Conservation (phyloP, 2,113 vertebrate species). For the Delphinus delphis region DNA sequence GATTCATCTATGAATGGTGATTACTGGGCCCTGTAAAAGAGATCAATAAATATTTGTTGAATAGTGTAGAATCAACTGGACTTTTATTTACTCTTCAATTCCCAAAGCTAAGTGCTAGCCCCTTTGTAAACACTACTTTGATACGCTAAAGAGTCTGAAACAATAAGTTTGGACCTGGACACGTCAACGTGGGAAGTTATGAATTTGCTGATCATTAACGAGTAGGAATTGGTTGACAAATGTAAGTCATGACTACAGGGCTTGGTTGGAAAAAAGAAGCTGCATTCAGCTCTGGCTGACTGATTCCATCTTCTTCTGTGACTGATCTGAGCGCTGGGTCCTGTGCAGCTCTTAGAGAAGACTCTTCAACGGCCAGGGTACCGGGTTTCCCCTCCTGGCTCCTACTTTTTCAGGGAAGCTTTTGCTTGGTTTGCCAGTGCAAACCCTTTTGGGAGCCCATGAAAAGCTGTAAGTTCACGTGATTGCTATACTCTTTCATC, state of each 20-base stretch:
- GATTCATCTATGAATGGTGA: neutral
- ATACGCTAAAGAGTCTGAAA: neutral
- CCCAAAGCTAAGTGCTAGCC: neutral
- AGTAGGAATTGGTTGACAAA: neutral
- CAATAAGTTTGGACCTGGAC: neutral
- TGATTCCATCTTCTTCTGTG: neutral
- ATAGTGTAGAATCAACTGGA: neutral
- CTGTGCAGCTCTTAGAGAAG: neutral
- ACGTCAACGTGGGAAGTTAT: neutral
- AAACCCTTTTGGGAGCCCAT: neutral
- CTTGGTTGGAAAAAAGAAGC: neutral
- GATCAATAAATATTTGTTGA: constrained; percentile 41
- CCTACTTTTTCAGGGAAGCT: neutral
- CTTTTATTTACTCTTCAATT: constrained; percentile 35
- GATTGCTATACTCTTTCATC: constrained; percentile 25
- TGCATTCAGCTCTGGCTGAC: neutral
- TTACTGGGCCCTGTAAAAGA: neutral
- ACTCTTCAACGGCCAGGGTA: neutral
- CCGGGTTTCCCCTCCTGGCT: neutral
- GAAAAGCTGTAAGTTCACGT: neutral
- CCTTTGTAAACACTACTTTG: neutral
- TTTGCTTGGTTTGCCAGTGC: neutral
- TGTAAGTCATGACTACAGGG: no score
- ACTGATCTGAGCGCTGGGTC: neutral
- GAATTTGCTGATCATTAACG: neutral